Conservation (phyloP, 1,140 invertebrate genomes). For the Listronotus oregonensis region DNA sequence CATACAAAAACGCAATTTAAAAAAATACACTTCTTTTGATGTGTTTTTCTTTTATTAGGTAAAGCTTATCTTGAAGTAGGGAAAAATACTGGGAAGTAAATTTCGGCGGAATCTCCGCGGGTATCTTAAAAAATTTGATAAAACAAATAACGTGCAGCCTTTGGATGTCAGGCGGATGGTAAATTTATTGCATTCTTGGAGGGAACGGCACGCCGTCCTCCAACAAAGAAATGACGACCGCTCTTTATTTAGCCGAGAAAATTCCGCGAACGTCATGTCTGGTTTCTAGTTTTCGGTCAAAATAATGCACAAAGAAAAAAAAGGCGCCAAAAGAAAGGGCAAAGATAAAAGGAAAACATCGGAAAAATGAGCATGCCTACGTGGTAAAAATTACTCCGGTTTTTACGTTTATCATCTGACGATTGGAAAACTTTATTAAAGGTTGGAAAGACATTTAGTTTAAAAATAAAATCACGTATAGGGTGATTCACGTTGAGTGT, state of each 20-base stretch:
- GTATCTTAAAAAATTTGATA: conserved; percentile 43
- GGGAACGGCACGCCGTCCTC: conserved; percentile 40
- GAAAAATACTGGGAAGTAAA: conserved; percentile 8
- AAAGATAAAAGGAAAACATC: conserved; percentile 28
- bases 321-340: conserved; percentile 23
- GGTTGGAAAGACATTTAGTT: neutral
- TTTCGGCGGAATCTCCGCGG: conserved; percentile 30
- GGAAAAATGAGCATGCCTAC: conserved; percentile 32
- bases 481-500: too few species aligned
- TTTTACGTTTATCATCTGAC: conserved; percentile 29
- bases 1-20: neutral
- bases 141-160: conserved; percentile 41
- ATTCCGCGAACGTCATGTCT: conserved; percentile 45
- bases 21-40: neutral
- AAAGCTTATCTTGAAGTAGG: too few species aligned
- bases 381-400: conserved; percentile 27
- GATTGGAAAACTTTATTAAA: conserved; percentile 31
- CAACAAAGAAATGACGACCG: conserved; percentile 37
- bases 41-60: too few species aligned
- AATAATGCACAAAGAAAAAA: conserved; percentile 38
- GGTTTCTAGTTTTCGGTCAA: conserved; percentile 38
- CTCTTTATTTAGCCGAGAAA: conserved; percentile 46
- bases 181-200: conserved; percentile 45
- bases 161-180: conserved; percentile 39
- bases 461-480: too few species aligned